Evolutionary conservation across 64 coral and sea anemone species (phyloP).

Genomic region (Exaiptasia diaphana): DNA sequence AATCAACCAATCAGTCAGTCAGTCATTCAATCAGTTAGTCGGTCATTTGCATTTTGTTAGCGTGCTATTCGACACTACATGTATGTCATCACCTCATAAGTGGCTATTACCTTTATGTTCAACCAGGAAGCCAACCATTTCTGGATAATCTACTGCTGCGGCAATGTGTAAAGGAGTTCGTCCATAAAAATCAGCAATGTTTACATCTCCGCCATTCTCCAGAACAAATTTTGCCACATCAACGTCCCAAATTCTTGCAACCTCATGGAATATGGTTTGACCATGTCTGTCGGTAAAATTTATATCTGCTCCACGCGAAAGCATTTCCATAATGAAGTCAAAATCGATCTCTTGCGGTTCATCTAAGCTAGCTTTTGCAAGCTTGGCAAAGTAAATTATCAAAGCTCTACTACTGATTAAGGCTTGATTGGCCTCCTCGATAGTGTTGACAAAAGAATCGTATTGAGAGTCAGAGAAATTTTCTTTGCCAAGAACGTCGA

Average conservation of each 20-base stretch:
- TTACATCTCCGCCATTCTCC: constrained; percentile 89
- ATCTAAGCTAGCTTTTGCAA: constrained; percentile 61
- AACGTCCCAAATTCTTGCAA: constrained; percentile 84
- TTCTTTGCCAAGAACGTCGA: constrained; percentile 63
- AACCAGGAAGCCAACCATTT: constrained; percentile 90
- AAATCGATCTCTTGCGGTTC: constrained; percentile 76
- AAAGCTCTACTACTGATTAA: constrained; percentile 70
- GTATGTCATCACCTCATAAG: too few relatives aligned
- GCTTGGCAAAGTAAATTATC: constrained; percentile 95
- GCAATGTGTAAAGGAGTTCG: constrained; percentile 86
- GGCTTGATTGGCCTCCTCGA: neutral
- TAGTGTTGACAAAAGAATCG: constrained; percentile 37
- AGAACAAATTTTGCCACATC: constrained; percentile 87
- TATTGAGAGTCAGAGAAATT: constrained; percentile 32
- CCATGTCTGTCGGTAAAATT: constrained; percentile 86
- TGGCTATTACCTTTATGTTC: constrained; percentile 71
- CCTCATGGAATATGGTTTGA: constrained; percentile 90
- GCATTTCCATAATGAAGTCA: constrained; percentile 63
- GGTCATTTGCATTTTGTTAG: too few relatives aligned
- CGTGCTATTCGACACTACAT: too few relatives aligned
- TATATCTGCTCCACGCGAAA: constrained; percentile 75
- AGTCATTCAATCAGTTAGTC: too few relatives aligned
- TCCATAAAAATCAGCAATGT: constrained; percentile 74
- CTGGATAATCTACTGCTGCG: constrained; percentile 89
- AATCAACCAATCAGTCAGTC: too few relatives aligned